Percentiles rank a stretch among this genome's conserved stretches.
These are phyloP conservation scores for Drosophila yooni DNA, from an alignment of 2,888 invertebrate genomes.

Conservation along the genomic window DNA sequence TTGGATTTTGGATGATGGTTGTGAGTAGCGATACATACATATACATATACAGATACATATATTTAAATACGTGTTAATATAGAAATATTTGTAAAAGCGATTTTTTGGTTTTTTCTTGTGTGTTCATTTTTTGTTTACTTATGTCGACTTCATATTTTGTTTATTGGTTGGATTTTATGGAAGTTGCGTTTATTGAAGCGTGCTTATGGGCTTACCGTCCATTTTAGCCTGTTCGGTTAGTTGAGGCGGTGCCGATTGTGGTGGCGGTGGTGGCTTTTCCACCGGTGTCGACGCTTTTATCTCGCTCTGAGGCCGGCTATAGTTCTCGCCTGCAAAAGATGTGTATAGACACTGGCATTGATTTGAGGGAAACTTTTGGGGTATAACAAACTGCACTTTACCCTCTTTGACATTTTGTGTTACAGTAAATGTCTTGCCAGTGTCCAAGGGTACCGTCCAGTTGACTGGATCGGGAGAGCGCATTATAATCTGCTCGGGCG, in stretches of 20 bases:
- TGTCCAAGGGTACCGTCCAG: conserved; percentile 97
- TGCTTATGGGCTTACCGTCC: conserved; percentile 85
- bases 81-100: conserved; percentile 78
- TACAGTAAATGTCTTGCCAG: conserved; percentile 96
- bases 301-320: conserved; percentile 95
- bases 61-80: conserved; percentile 79
- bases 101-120: conserved; percentile 38
- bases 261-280: conserved; percentile 88
- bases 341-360: neutral
- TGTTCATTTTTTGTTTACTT: conserved; percentile 42
- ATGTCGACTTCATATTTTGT: conserved; percentile 70
- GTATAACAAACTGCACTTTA: conserved; percentile 72
- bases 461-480: conserved; percentile 97
- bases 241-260: conserved; percentile 89
- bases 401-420: conserved; percentile 95
- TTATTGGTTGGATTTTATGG: conserved; percentile 62
- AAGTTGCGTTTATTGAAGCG: conserved; percentile 81
- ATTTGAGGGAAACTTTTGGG: neutral
- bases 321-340: conserved; percentile 88
- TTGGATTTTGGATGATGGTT: conserved; percentile 66
- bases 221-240: conserved; percentile 87
- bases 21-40: conserved; percentile 80
- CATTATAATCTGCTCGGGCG: conserved; percentile 96
- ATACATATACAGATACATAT: conserved; percentile 79
- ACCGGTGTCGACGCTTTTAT: conserved; percentile 91